Evolutionary conservation across 2,797 vertebrate species (phyloP).

Genomic region (Sternarchorhynchus goeldii): DNA sequence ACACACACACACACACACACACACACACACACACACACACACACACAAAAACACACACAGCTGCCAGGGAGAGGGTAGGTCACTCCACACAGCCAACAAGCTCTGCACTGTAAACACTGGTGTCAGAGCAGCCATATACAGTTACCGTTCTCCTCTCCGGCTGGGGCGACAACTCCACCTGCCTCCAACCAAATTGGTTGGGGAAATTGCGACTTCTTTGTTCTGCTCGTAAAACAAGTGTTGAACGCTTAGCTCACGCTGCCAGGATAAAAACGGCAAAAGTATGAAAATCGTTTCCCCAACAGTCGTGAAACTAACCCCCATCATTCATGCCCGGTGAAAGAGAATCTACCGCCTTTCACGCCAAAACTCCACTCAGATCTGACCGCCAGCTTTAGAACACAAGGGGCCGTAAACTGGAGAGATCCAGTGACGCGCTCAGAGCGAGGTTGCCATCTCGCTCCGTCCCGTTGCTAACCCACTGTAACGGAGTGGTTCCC

Average conservation of each 20-base stretch:
- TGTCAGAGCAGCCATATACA: conserved; percentile 58
- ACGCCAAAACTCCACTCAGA: too few relatives aligned
- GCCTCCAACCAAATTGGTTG: conserved; percentile 27
- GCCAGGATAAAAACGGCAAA: neutral
- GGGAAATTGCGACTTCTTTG: neutral
- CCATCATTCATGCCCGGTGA: neutral
- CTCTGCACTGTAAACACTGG: conserved; percentile 58
- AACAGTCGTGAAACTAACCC: neutral
- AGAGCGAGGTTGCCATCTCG: neutral
- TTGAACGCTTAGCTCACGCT: conserved; percentile 11
- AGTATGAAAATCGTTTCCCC: conserved; percentile 13
- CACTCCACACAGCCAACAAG: conserved; percentile 56
- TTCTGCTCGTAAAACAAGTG: conserved; percentile 12
- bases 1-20: conserved; percentile 12
- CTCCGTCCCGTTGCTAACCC: neutral
- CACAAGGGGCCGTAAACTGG: neutral
- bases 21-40: conserved; percentile 18
- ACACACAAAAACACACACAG: conserved; percentile 22
- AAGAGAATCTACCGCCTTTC: too few relatives aligned
- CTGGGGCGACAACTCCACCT: conserved; percentile 13
- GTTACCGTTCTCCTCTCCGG: conserved; percentile 57
- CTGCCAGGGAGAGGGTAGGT: conserved; percentile 45
- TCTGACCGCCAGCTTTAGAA: too few relatives aligned
- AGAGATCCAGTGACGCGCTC: conserved; percentile 23
- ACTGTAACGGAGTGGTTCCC: conserved; percentile 29